These are phyloP conservation scores for Cydia strobilella DNA, from an alignment of 1,140 invertebrate species.

Conservation along the genomic window DNA sequence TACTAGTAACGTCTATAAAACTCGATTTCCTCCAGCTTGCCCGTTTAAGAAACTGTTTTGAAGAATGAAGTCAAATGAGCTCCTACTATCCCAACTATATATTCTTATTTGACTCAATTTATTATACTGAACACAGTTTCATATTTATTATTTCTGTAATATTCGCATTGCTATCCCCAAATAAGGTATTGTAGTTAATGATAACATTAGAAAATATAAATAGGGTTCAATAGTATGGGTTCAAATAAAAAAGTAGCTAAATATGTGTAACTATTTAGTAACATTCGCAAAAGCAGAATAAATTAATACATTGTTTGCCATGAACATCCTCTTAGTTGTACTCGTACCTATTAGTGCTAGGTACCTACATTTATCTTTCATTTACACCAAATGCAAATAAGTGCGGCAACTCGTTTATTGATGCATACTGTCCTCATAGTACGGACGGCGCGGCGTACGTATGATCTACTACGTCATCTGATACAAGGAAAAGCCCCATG, in stretches of 20 bases:
- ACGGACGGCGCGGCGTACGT: too few species aligned
- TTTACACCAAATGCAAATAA: not conserved
- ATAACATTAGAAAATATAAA: not conserved
- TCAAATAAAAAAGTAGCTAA: not conserved
- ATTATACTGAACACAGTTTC: not conserved
- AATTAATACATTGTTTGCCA: not conserved
- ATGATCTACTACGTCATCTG: too few species aligned
- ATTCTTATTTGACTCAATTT: too few species aligned
- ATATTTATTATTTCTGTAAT: not conserved
- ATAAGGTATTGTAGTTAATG: not conserved
- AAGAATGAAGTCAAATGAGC: too few species aligned
- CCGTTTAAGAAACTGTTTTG: too few species aligned
- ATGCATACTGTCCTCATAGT: not conserved
- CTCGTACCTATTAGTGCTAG: too few species aligned
- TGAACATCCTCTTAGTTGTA: not conserved
- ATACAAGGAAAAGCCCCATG: too few species aligned
- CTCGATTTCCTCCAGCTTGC: too few species aligned
- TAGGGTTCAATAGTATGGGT: not conserved
- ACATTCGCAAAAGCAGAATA: not conserved
- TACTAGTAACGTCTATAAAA: too few species aligned
- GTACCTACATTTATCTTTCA: not conserved
- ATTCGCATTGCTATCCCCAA: slow-evolving; percentile 1
- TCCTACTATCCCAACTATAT: too few species aligned
- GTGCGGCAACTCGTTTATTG: not conserved
- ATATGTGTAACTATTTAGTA: not conserved